phyloP scores from a whole-genome alignment of 1,140 invertebrate species.

The Drosophila cardini region DNA sequence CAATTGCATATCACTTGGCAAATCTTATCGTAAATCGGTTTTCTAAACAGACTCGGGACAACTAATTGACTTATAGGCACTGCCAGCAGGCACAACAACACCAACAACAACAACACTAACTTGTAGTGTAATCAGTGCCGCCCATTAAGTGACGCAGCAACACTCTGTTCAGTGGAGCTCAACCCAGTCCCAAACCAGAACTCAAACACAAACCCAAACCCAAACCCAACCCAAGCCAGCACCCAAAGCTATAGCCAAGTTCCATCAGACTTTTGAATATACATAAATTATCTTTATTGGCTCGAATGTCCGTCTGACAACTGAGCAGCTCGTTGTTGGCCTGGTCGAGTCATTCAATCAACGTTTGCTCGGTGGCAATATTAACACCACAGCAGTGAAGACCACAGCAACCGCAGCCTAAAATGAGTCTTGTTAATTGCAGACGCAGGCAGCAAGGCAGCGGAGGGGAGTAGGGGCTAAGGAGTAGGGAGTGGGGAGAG shows the following conservation, averaged over 20 bases:
- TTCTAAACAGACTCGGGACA: conserved; percentile 35
- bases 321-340: conserved; percentile 11
- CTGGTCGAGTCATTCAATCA: conserved; percentile 55
- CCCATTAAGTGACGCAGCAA: conserved; percentile 50
- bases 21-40: conserved; percentile 64
- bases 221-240: neutral
- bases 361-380: conserved; percentile 39
- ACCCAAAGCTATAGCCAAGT: neutral
- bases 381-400: conserved; percentile 28
- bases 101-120: conserved; percentile 3
- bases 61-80: conserved; percentile 54
- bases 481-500: conserved; percentile 1
- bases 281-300: conserved; percentile 82
- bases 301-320: conserved; percentile 48
- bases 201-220: neutral
- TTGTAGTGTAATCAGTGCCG: conserved; percentile 43
- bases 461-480: neutral
- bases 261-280: conserved; percentile 64
- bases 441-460: conserved; percentile 15
- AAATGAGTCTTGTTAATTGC: conserved; percentile 75
- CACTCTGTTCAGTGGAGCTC: conserved; percentile 17
- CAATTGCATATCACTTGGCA: conserved; percentile 63
- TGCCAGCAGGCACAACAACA: conserved; percentile 17
- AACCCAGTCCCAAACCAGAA: neutral
- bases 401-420: conserved; percentile 30